Evolutionary conservation across 1,140 invertebrate genomes (phyloP).

Genomic region (Scaptodrosophila lebanonensis): DNA sequence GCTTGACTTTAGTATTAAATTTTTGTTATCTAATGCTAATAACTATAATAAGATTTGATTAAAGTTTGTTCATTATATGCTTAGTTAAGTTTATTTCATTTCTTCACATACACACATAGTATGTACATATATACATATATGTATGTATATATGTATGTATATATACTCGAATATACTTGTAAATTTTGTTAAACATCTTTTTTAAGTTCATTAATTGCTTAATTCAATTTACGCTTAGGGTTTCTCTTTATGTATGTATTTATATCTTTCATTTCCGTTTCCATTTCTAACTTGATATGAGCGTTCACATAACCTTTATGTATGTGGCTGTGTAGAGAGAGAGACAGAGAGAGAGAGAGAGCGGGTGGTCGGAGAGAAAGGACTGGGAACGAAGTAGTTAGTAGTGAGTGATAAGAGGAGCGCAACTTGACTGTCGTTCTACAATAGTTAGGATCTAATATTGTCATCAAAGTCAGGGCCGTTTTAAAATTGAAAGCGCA

Average conservation of each 20-base stretch:
- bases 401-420: background rate
- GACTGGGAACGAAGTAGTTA: constrained; percentile 10
- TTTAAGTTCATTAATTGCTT: constrained; percentile 57
- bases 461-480: constrained; percentile 61
- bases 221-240: constrained; percentile 45
- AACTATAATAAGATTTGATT: constrained; percentile 70
- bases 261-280: constrained; percentile 3
- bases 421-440: constrained; percentile 19
- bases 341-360: background rate
- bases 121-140: too few relatives aligned
- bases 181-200: constrained; percentile 31
- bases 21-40: constrained; percentile 48
- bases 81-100: constrained; percentile 47
- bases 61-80: constrained; percentile 51
- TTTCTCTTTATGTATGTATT: constrained; percentile 6
- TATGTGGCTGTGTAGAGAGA: constrained; percentile 10
- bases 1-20: constrained; percentile 22
- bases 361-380: constrained; percentile 2
- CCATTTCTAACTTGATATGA: constrained; percentile 57
- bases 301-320: constrained; percentile 59
- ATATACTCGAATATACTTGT: constrained; percentile 18
- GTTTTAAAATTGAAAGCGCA: too few relatives aligned
- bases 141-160: constrained; percentile 22
- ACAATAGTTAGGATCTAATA: constrained; percentile 66
- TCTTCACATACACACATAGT: too few relatives aligned